A percentile compares a stretch with the other conserved stretches of the same genome.
Evolutionary conservation across 2,888 invertebrate genomes (phyloP).

Genomic region (Platynereis dumerilii): DNA sequence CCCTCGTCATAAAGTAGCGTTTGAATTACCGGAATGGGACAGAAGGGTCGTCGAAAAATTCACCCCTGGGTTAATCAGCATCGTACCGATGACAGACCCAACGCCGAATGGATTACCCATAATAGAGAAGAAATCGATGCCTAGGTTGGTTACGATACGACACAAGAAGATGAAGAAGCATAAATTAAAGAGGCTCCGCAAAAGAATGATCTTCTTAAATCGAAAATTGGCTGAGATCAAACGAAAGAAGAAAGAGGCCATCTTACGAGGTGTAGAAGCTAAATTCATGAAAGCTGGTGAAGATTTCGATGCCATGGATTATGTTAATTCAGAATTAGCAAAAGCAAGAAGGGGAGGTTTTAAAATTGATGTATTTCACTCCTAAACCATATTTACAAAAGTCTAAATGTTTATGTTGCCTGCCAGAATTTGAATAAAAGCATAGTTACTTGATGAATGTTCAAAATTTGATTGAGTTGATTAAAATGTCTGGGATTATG

Average conservation of each 20-base stretch:
- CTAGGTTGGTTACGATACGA: conserved; percentile 32
- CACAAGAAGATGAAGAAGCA: conserved; percentile 41
- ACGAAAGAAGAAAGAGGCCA: conserved; percentile 33
- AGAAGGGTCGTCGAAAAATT: conserved; percentile 9
- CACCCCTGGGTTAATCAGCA: conserved; percentile 16
- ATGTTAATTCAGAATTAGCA: conserved; percentile 25
- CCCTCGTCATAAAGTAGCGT: not conserved
- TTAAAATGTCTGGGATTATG: too few species aligned
- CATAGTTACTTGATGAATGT: too few species aligned
- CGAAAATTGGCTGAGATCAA: conserved; percentile 30
- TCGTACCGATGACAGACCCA: conserved; percentile 28
- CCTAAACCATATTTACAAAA: too few species aligned
- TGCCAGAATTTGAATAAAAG: too few species aligned
- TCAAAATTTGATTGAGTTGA: too few species aligned
- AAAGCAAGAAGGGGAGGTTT: conserved; percentile 31
- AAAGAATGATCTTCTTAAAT: conserved; percentile 33
- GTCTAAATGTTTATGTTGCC: too few species aligned
- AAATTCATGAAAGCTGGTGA: conserved; percentile 15
- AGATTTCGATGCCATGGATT: conserved; percentile 32
- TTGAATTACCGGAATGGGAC: not conserved
- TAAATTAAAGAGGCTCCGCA: conserved; percentile 35
- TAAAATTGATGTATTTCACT: conserved; percentile 28
- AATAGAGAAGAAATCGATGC: conserved; percentile 28
- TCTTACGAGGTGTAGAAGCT: conserved; percentile 25
- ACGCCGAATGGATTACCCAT: conserved; percentile 14